These are phyloP conservation scores for Gymnocypris eckloni DNA, from an alignment of 2,797 vertebrate genomes.

Conservation along the genomic window DNA sequence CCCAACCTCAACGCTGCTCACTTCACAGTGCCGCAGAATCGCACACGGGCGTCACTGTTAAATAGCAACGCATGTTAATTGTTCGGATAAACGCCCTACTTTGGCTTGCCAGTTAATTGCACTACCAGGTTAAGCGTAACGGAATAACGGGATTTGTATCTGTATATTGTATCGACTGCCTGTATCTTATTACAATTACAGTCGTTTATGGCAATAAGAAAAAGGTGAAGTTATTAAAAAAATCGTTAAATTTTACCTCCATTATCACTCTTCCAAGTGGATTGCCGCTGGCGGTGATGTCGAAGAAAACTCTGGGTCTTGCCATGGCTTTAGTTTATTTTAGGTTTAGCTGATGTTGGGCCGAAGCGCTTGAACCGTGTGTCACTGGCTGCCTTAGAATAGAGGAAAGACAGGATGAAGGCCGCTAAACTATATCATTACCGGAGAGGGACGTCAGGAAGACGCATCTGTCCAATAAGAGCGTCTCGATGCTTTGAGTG, in stretches of 20 bases:
- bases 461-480: conserved; percentile 29
- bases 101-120: neutral
- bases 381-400: neutral
- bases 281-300: conserved; percentile 61
- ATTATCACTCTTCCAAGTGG: conserved; percentile 80
- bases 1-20: neutral
- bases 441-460: neutral
- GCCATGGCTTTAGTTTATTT: conserved; percentile 64
- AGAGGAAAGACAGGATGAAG: conserved; percentile 30
- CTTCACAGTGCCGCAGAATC: neutral
- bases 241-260: conserved; percentile 76
- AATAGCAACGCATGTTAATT: neutral
- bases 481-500: neutral
- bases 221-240: no score
- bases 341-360: neutral
- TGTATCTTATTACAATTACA: no score
- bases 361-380: neutral
- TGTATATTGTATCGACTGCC: no score
- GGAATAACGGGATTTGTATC: neutral
- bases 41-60: neutral
- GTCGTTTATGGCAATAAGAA: no score
- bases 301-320: conserved; percentile 83
- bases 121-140: neutral
- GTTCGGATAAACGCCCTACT: neutral
- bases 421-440: conserved; percentile 36